These are phyloP conservation scores for Pogonocherus hispidulus DNA, from an alignment of 2,888 invertebrate species.

Conservation along the genomic window DNA sequence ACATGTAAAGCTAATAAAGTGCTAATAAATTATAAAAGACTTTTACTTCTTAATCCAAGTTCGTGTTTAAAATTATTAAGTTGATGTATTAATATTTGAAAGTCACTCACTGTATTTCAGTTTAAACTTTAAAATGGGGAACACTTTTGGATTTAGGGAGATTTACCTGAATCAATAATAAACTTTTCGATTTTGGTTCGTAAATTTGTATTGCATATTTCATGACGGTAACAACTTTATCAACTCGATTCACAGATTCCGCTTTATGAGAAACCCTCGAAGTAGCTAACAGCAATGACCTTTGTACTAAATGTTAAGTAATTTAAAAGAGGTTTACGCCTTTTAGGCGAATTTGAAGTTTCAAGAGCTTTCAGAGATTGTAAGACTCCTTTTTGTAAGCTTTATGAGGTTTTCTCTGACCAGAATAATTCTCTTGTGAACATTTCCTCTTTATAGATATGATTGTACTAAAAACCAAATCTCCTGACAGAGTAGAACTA, in stretches of 20 bases:
- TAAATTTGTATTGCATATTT: not conserved
- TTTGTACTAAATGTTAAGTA: not conserved
- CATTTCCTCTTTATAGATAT: not conserved
- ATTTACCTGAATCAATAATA: not conserved
- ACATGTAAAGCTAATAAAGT: no score
- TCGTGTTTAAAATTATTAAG: no score
- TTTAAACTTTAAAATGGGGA: no score
- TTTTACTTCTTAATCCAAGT: no score
- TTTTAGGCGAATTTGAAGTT: slow-evolving; percentile 12
- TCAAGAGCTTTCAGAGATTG: not conserved
- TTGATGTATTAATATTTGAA: no score
- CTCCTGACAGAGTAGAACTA: not conserved
- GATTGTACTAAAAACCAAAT: slow-evolving; percentile 6
- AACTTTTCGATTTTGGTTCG: not conserved
- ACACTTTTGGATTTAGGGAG: not conserved
- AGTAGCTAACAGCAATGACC: not conserved
- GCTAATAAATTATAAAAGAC: no score
- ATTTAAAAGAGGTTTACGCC: not conserved
- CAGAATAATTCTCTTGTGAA: not conserved
- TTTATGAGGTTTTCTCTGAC: slow-evolving; percentile 2
- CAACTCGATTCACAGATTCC: not conserved
- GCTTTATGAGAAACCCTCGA: not conserved
- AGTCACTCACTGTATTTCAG: no score
- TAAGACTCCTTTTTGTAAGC: not conserved
- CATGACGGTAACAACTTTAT: not conserved